Percentiles rank a stretch among this genome's conserved stretches.
These are phyloP conservation scores for Branchipolynoe longqiensis DNA, from an alignment of 2,888 invertebrate species.

Conservation along the genomic window DNA sequence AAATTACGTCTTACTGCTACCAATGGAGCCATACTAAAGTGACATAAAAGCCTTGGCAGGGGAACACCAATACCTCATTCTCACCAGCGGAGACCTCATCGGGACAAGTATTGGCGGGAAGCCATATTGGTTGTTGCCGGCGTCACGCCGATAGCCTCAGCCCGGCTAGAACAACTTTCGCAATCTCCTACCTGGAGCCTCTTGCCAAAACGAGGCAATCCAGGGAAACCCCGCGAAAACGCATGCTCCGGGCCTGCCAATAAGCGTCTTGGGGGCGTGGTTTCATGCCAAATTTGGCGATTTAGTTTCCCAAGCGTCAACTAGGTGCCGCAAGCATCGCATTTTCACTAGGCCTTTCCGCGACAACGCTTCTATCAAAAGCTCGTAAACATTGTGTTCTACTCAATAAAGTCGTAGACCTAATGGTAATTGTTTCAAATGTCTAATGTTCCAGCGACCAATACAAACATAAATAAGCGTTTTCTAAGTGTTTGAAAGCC, in stretches of 20 bases:
- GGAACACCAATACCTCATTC: too few species aligned
- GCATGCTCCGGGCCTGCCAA: conserved; percentile 37
- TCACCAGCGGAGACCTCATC: neutral
- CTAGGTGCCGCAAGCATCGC: conserved; percentile 18
- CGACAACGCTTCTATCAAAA: neutral
- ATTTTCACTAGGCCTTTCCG: neutral
- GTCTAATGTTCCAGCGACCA: neutral
- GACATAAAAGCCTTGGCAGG: too few species aligned
- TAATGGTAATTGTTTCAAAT: neutral
- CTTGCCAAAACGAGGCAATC: conserved; percentile 29
- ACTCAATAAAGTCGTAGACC: neutral
- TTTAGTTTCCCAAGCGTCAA: conserved; percentile 15
- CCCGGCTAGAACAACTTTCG: neutral
- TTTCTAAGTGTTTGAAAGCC: neutral
- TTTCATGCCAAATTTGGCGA: conserved; percentile 44
- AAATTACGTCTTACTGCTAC: too few species aligned
- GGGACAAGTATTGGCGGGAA: neutral
- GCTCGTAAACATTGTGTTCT: neutral
- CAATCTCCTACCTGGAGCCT: neutral
- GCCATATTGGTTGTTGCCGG: neutral
- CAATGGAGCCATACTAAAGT: too few species aligned
- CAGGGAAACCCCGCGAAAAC: conserved; percentile 53
- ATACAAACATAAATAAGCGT: neutral
- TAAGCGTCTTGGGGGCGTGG: conserved; percentile 29
- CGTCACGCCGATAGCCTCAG: neutral